These are phyloP conservation scores for Tetraodon nigroviridis DNA, from an alignment of 2,113 vertebrate genomes.

Conservation along the genomic window DNA sequence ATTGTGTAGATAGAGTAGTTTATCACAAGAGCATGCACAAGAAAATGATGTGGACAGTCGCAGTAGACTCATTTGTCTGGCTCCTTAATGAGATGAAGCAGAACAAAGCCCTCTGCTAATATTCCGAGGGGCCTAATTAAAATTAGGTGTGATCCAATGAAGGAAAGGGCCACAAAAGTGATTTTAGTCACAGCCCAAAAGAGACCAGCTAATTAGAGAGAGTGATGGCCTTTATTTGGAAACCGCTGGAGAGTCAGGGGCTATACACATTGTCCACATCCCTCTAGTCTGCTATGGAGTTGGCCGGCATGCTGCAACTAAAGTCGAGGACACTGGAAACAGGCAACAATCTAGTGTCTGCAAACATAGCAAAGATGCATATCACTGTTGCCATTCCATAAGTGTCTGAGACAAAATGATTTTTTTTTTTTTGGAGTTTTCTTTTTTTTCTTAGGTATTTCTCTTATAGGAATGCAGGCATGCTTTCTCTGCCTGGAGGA, in stretches of 20 bases:
- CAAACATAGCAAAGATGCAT: slow-evolving; percentile 12
- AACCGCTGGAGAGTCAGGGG: slow-evolving; percentile 72
- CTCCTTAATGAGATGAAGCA: slow-evolving; percentile 88
- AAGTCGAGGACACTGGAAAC: slow-evolving; percentile 35
- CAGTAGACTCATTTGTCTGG: slow-evolving; percentile 75
- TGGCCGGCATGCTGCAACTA: slow-evolving; percentile 56
- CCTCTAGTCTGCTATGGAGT: slow-evolving; percentile 57
- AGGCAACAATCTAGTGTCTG: slow-evolving; percentile 13
- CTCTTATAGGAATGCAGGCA: no score
- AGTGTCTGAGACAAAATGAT: neutral
- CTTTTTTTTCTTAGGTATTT: no score
- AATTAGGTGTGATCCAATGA: slow-evolving; percentile 81
- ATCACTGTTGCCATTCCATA: neutral
- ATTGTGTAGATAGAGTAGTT: slow-evolving; percentile 43
- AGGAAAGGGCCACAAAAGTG: slow-evolving; percentile 80
- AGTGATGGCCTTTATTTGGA: slow-evolving; percentile 89
- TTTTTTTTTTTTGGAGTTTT: no score
- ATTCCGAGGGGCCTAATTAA: slow-evolving; percentile 93
- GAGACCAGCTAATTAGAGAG: slow-evolving; percentile 91
- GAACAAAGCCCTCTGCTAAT: slow-evolving; percentile 80
- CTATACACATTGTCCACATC: slow-evolving; percentile 74
- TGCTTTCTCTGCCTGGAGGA: neutral
- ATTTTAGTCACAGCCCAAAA: slow-evolving; percentile 82
- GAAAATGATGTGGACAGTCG: slow-evolving; percentile 45
- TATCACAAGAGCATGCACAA: slow-evolving; percentile 41